Percentiles rank a stretch among this genome's conserved stretches.
Evolutionary conservation across 1,140 invertebrate species (phyloP).

Genomic region (Saccostrea glomerata): DNA sequence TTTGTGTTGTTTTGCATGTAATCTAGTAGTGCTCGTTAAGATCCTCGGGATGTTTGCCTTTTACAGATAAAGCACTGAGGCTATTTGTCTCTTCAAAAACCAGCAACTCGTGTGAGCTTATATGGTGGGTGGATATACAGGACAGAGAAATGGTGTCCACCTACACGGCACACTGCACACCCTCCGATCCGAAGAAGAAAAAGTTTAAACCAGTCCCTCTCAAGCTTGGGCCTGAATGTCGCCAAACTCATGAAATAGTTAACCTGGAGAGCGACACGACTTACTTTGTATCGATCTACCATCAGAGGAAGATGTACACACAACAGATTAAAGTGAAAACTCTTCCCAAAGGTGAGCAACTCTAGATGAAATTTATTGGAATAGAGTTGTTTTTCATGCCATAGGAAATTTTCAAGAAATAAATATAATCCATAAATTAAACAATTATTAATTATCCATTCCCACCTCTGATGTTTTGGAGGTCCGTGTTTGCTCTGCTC

Average conservation of each 20-base stretch:
- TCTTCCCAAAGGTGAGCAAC: not conserved
- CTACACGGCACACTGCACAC: not conserved
- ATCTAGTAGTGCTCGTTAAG: no score
- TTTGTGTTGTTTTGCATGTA: no score
- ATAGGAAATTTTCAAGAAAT: not conserved
- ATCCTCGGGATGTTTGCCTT: no score
- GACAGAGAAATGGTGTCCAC: conserved; percentile 7
- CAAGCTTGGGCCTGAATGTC: not conserved
- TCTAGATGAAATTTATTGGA: not conserved
- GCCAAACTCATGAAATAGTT: conserved; percentile 1
- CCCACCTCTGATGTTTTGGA: no score
- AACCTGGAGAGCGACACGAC: not conserved
- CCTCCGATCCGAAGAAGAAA: not conserved
- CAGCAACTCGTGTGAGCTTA: conserved; percentile 1
- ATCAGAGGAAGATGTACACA: conserved; percentile 1
- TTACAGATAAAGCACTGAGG: conserved; percentile 18
- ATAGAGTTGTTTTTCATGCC: not conserved
- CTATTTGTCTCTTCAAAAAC: conserved; percentile 11
- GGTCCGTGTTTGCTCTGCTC: no score
- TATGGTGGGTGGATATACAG: conserved; percentile 12
- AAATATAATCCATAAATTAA: not conserved
- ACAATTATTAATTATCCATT: not conserved
- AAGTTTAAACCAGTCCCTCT: not conserved
- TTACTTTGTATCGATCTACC: not conserved
- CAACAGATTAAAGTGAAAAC: not conserved